Conservation (phyloP, 2,113 vertebrate species). For the Amphiprion ocellaris region DNA sequence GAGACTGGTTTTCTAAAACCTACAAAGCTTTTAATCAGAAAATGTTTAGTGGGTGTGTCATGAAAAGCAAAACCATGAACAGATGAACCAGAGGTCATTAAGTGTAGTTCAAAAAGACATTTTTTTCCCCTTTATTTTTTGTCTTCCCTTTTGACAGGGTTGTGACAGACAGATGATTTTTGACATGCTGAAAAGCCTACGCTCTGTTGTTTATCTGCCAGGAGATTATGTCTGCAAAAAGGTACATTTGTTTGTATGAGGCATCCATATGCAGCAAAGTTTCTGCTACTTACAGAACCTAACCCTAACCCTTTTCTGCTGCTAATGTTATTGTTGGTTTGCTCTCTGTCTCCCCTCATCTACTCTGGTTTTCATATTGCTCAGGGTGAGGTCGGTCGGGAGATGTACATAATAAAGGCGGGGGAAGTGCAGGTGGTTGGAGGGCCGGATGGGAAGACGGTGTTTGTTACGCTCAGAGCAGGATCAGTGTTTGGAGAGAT, state of each 20-base stretch:
- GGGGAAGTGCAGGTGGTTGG: conserved; percentile 97
- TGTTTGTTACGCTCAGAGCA: conserved; percentile 93
- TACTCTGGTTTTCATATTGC: background rate
- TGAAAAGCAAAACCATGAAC: too few relatives aligned
- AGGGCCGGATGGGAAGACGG: conserved; percentile 90
- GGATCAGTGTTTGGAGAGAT: conserved; percentile 98
- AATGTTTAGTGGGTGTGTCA: background rate
- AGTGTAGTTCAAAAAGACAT: too few relatives aligned
- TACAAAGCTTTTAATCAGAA: background rate
- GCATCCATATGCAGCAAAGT: too few relatives aligned
- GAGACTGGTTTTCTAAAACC: background rate
- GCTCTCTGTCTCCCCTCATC: background rate
- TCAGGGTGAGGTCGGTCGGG: conserved; percentile 95
- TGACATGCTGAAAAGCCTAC: conserved; percentile 96
- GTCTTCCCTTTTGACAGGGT: conserved; percentile 83
- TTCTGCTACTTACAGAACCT: background rate
- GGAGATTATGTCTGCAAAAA: conserved; percentile 98
- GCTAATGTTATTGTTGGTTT: background rate
- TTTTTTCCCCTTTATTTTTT: background rate
- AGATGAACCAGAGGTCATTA: too few relatives aligned
- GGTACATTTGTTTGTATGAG: conserved; percentile 74
- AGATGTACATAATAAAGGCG: conserved; percentile 99
- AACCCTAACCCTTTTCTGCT: background rate
- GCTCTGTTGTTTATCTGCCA: conserved; percentile 95
- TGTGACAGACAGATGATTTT: conserved; percentile 99